Base-by-base conservation (phyloP, 2,113 vertebrate species). In the Rhinogobius similis region DNA sequence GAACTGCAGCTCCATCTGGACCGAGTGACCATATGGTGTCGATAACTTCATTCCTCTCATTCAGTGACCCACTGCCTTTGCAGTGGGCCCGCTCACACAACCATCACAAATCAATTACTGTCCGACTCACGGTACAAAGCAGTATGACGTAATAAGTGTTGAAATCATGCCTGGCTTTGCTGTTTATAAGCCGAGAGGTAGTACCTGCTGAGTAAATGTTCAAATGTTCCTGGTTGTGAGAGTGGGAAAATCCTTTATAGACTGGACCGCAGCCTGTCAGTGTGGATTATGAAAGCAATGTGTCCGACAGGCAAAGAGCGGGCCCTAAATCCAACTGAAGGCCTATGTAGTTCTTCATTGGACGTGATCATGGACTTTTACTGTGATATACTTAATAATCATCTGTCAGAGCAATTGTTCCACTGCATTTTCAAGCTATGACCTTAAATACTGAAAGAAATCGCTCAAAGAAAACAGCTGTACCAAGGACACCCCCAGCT, bases 221-320 rank as follows among this genome's bases (percentile, higher is more conserved):
- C 65, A 43, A 62, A 29, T 62, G 66, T 53, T 59, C 84, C 59
- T 70, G 21, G 46, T 58, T 66, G 39, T 27, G 48, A 64, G 79
- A 81, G 65, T 48, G 75, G 39, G 32, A 67, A 78, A 85, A 80
- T 56, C 20, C 50, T 69, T 85, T 67, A 41, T 41, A 71, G 67
- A 65, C 65, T 55, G 78, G 61, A 77, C 77, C 75, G 72, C 61
- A 55, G 73, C 73, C 67, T 85, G 81, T 81, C 81, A 63, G 21
- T n/a, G 66, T 63, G 69, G 85, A 76, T 84, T 82, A 71, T 43
- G 72, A 73, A 76, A 66, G 46, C 61, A 44, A 62, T 20, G 14
- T 82, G 65, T 83, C 65, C 79, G 75, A 90, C 68, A 73, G 79
- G 65, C 62, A 68, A 53, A 20, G 66, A 67, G 73, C 55, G 66